phyloP scores from a whole-genome alignment of 1,140 invertebrate genomes.

The Plutomurus gul region DNA sequence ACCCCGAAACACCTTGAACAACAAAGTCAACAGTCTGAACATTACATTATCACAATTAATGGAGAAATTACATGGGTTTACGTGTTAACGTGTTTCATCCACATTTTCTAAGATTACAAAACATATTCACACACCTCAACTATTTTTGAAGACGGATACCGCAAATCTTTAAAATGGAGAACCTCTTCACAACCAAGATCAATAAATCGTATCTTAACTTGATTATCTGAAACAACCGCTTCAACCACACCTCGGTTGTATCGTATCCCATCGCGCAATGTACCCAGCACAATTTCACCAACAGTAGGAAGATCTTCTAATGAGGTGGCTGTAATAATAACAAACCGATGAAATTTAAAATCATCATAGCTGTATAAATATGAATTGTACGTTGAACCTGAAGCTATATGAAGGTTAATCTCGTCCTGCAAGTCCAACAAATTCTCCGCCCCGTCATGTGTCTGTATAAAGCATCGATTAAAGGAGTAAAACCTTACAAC shows the following conservation, averaged over 20 bases:
- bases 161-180: background rate
- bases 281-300: background rate
- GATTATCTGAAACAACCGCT: background rate
- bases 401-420: background rate
- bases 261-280: background rate
- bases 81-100: background rate
- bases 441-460: background rate
- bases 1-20: no score
- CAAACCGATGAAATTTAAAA: background rate
- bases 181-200: background rate
- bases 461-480: background rate
- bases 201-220: background rate
- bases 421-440: background rate
- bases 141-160: background rate
- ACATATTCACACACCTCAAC: background rate
- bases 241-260: background rate
- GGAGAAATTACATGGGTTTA: no score
- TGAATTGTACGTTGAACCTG: background rate
- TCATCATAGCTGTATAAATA: background rate
- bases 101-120: background rate
- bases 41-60: no score
- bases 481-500: background rate
- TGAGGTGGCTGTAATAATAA: background rate
- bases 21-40: no score
- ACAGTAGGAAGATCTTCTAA: background rate